Evolutionary conservation across 2,113 vertebrate species (phyloP).

Genomic region (Lampris incognitus): DNA sequence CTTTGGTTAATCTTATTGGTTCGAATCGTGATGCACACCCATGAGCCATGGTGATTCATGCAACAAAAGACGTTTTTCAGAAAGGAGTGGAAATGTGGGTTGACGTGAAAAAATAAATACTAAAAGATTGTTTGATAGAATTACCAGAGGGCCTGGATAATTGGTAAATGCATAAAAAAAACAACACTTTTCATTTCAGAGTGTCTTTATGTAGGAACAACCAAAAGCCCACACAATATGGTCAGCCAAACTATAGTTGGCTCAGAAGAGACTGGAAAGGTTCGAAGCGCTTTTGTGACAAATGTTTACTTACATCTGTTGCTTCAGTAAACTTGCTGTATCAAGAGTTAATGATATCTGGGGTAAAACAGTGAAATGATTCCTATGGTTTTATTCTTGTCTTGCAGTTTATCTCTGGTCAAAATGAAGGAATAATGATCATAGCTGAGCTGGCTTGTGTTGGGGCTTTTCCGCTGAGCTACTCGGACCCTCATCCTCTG

Average conservation of each 20-base stretch:
- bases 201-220: constrained; percentile 55
- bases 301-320: not conserved
- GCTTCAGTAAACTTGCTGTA: constrained; percentile 1
- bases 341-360: too few species aligned
- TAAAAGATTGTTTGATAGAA: too few species aligned
- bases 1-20: too few species aligned
- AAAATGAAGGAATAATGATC: constrained; percentile 41
- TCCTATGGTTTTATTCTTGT: not conserved
- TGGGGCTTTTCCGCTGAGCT: constrained; percentile 71
- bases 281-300: constrained; percentile 19
- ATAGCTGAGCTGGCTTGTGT: constrained; percentile 57
- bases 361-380: too few species aligned
- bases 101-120: too few species aligned
- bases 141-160: too few species aligned
- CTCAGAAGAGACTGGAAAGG: constrained; percentile 31
- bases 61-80: too few species aligned
- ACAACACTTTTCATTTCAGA: too few species aligned
- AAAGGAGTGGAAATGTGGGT: too few species aligned
- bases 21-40: too few species aligned
- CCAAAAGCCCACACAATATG: constrained; percentile 50
- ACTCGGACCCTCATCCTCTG: constrained; percentile 78
- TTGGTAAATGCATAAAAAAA: too few species aligned
- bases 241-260: constrained; percentile 33
- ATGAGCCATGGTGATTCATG: too few species aligned
- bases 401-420: constrained; percentile 47